A percentile compares a stretch with the other conserved stretches of the same genome.
These are phyloP conservation scores for Arrhopalites spinosus DNA, from an alignment of 2,888 invertebrate genomes.

Conservation along the genomic window DNA sequence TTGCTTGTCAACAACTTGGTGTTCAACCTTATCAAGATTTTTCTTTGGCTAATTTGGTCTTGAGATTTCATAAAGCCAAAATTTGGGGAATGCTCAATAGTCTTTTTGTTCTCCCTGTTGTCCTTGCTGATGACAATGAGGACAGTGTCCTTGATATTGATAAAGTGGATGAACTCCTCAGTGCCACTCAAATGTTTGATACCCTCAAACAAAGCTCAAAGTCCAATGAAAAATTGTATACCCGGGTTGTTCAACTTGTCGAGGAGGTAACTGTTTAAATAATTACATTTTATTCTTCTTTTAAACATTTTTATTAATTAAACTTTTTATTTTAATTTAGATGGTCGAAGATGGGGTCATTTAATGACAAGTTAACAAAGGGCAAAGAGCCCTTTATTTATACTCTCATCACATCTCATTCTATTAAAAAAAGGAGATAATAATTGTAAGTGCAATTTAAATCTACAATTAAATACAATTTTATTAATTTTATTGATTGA, in stretches of 20 bases:
- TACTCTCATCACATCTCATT: not conserved
- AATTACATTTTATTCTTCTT: too few species aligned
- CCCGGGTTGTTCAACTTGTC: slow-evolving; percentile 27
- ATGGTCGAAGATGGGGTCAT: slow-evolving; percentile 34
- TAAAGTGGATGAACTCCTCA: not conserved
- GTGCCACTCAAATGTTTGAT: slow-evolving; percentile 25
- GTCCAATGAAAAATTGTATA: slow-evolving; percentile 27
- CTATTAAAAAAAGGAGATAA: not conserved
- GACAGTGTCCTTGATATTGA: not conserved
- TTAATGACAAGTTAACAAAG: not conserved
- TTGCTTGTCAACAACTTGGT: not conserved
- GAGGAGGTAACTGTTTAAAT: slow-evolving; percentile 1
- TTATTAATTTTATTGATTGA: not conserved
- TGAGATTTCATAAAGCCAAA: slow-evolving; percentile 30
- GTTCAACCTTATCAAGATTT: slow-evolving; percentile 34
- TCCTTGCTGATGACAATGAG: slow-evolving; percentile 18
- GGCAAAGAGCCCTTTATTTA: not conserved
- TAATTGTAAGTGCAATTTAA: not conserved
- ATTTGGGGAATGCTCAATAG: slow-evolving; percentile 30
- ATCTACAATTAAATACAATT: too few species aligned
- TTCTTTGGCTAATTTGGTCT: slow-evolving; percentile 12
- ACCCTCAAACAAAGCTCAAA: slow-evolving; percentile 3
- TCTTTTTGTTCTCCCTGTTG: slow-evolving; percentile 32
- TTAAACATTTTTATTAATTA: too few species aligned
- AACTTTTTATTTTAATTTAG: not conserved